Evolutionary conservation across 2,113 vertebrate genomes (phyloP).

Genomic region (Chaetodon auriga): DNA sequence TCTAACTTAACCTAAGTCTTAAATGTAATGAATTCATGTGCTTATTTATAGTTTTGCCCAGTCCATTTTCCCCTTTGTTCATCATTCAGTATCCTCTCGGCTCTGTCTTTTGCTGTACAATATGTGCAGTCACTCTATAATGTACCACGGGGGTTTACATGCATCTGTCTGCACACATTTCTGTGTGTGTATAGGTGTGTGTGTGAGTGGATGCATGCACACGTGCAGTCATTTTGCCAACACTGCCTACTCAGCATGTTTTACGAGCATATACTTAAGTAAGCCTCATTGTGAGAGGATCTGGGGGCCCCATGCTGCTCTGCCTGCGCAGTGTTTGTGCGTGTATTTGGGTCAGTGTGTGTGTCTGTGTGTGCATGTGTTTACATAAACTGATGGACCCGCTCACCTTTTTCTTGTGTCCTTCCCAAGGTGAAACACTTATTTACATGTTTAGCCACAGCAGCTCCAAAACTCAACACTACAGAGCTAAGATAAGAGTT

Average conservation of each 20-base stretch:
- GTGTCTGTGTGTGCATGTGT: conserved; percentile 17
- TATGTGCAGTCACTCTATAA: conserved; percentile 10
- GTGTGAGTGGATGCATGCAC: conserved; percentile 29
- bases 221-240: conserved; percentile 53
- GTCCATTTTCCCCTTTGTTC: conserved; percentile 18
- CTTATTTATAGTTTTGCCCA: conserved; percentile 22
- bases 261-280: conserved; percentile 55
- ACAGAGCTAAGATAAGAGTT: background rate
- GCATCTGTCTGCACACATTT: background rate
- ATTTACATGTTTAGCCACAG: conserved; percentile 19
- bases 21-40: background rate
- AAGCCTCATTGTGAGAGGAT: conserved; percentile 58
- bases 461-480: background rate
- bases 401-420: conserved; percentile 40
- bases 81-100: conserved; percentile 19
- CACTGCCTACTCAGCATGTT: conserved; percentile 68
- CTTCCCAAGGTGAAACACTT: conserved; percentile 45
- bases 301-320: conserved; percentile 52
- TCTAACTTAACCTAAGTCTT: background rate
- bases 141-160: conserved; percentile 24
- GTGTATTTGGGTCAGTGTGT: conserved; percentile 38
- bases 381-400: conserved; percentile 50
- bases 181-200: background rate
- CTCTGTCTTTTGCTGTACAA: background rate
- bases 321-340: conserved; percentile 56